A percentile compares a stretch with the other conserved stretches of the same genome.
Conservation (phyloP, 2,113 vertebrate species). For the Mustela nigripes region DNA sequence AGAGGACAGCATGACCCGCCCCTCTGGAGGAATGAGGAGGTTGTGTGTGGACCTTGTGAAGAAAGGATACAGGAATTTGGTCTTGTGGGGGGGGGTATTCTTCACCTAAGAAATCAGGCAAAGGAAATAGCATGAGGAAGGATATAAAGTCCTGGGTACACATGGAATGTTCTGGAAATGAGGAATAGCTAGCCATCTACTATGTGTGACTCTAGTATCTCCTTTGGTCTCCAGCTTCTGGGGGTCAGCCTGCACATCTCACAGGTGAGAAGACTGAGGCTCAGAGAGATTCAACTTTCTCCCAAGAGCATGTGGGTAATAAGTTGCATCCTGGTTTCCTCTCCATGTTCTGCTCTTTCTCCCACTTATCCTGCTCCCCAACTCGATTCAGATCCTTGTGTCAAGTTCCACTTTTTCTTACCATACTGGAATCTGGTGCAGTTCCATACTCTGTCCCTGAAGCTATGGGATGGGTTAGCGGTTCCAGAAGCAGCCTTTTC, state of each 20-base stretch:
- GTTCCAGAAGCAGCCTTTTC: constrained; percentile 59
- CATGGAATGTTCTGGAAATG: background rate
- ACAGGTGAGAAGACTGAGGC: background rate
- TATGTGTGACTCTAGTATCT: background rate
- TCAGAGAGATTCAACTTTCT: background rate
- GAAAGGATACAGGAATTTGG: accelerated
- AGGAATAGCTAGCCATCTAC: background rate
- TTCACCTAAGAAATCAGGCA: background rate
- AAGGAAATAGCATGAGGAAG: background rate
- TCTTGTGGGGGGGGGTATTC: background rate
- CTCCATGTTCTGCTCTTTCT: background rate
- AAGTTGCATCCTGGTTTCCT: background rate
- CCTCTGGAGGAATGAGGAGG: background rate
- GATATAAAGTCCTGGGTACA: background rate
- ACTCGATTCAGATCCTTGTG: background rate
- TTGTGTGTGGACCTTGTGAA: background rate
- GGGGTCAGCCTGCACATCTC: constrained; percentile 2
- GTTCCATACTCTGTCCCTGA: background rate
- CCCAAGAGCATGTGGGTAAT: background rate
- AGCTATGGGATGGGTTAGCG: background rate
- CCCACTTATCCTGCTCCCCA: background rate
- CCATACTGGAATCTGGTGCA: background rate
- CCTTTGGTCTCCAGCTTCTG: background rate
- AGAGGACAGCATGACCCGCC: background rate
- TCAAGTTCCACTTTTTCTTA: background rate